Conservation (phyloP, 2,797 vertebrate species). For the Halcyon smyrnensis region DNA sequence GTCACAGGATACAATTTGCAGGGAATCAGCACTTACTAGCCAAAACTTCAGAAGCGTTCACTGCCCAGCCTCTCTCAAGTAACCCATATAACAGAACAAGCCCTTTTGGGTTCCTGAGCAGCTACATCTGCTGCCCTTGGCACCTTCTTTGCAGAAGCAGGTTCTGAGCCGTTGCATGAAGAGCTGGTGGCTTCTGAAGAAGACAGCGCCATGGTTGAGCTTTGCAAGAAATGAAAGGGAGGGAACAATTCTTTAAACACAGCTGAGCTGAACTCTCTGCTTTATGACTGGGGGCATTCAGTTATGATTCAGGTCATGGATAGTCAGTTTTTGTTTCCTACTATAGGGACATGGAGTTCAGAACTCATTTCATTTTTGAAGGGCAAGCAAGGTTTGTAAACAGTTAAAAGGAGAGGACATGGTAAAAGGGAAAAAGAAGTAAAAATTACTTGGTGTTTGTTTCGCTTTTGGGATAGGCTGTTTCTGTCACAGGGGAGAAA, state of each 20-base stretch:
- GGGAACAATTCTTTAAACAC: neutral
- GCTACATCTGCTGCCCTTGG: neutral
- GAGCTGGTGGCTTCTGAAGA: neutral
- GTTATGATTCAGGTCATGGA: neutral
- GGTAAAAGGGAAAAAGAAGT: neutral
- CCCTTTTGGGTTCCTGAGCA: neutral
- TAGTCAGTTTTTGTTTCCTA: neutral
- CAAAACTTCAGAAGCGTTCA: neutral
- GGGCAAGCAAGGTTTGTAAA: neutral
- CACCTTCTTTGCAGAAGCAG: neutral
- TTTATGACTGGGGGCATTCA: neutral
- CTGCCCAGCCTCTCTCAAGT: neutral
- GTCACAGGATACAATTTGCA: neutral
- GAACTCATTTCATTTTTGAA: neutral
- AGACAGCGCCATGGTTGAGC: accelerated
- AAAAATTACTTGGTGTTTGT: neutral
- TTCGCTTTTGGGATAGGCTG: neutral
- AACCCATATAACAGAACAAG: neutral
- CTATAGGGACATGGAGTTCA: neutral
- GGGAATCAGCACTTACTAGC: neutral
- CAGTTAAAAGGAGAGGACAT: neutral
- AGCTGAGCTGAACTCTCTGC: neutral
- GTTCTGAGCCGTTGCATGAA: neutral
- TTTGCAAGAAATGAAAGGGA: neutral
- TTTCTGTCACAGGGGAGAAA: neutral